A percentile compares a stretch with the other conserved stretches of the same genome.
phyloP scores from a whole-genome alignment of 2,888 invertebrate species.

The Meta bourneti region DNA sequence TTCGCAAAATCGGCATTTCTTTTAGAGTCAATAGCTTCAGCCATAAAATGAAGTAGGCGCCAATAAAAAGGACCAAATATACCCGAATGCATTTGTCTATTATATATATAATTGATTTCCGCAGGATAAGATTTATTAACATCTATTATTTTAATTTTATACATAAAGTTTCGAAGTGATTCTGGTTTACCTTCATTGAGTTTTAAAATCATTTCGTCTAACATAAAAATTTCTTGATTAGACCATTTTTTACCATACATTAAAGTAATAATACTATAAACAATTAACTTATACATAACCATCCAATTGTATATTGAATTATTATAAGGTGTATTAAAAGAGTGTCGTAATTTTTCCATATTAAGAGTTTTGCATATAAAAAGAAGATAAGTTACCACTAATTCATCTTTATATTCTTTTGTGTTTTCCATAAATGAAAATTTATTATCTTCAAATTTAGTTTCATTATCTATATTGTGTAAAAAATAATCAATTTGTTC shows the following conservation, averaged over 20 bases:
- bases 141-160: neutral
- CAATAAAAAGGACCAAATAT: slow-evolving; percentile 32
- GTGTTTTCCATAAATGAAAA: slow-evolving; percentile 13
- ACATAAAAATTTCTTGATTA: neutral
- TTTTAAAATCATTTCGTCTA: slow-evolving; percentile 3
- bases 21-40: slow-evolving; percentile 16
- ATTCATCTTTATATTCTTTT: slow-evolving; percentile 18
- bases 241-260: slow-evolving; percentile 24
- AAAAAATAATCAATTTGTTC: slow-evolving; percentile 34
- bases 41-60: slow-evolving; percentile 29
- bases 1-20: neutral
- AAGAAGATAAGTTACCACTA: slow-evolving; percentile 30
- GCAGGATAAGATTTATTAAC: neutral
- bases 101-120: slow-evolving; percentile 16
- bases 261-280: slow-evolving; percentile 19
- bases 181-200: slow-evolving; percentile 24
- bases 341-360: slow-evolving; percentile 7
- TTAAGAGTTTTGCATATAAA: slow-evolving; percentile 16
- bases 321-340: neutral
- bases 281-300: slow-evolving; percentile 9
- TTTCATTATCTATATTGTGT: neutral
- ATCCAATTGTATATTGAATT: slow-evolving; percentile 28
- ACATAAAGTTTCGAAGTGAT: slow-evolving; percentile 12
- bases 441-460: neutral
- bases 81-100: neutral